Evolutionary conservation across 2,888 invertebrate species (phyloP).

Genomic region (Nomada ferruginata): DNA sequence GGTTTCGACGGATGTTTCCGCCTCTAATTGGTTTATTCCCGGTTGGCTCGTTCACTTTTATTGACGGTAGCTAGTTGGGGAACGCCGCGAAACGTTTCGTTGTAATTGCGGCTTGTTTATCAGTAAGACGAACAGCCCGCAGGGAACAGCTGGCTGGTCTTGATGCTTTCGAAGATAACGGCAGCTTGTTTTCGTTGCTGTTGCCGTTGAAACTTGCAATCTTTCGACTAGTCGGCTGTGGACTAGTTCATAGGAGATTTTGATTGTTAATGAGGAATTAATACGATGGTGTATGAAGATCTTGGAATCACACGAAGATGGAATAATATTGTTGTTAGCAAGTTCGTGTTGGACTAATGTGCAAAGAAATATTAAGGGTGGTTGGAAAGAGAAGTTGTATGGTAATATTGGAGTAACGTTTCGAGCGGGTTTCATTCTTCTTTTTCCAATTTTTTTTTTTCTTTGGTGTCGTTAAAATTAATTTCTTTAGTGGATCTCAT

Average conservation of each 20-base stretch:
- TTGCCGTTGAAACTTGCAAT: neutral
- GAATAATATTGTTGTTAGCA: neutral
- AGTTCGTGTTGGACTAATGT: no score
- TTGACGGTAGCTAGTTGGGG: slow-evolving; percentile 5
- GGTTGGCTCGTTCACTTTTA: slow-evolving; percentile 35
- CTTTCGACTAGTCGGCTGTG: neutral
- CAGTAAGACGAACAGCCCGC: slow-evolving; percentile 17
- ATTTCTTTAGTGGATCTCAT: no score
- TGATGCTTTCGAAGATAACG: slow-evolving; percentile 13
- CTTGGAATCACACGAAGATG: neutral
- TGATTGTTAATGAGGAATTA: neutral
- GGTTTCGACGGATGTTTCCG: slow-evolving; percentile 6
- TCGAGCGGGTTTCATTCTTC: no score
- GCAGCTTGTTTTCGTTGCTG: slow-evolving; percentile 8
- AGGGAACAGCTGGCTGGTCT: slow-evolving; percentile 2
- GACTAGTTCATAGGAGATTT: neutral
- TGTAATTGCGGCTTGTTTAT: slow-evolving; percentile 47
- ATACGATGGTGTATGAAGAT: neutral
- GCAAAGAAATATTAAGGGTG: no score
- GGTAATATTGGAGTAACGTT: no score
- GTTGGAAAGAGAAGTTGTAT: no score
- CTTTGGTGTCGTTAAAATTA: no score
- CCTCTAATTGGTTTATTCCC: slow-evolving; percentile 36
- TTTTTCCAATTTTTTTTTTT: no score
- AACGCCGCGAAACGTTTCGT: neutral